A percentile compares a stretch with the other conserved stretches of the same genome.
Conservation (phyloP, 1,140 invertebrate genomes). For the Platyscapa corneri region DNA sequence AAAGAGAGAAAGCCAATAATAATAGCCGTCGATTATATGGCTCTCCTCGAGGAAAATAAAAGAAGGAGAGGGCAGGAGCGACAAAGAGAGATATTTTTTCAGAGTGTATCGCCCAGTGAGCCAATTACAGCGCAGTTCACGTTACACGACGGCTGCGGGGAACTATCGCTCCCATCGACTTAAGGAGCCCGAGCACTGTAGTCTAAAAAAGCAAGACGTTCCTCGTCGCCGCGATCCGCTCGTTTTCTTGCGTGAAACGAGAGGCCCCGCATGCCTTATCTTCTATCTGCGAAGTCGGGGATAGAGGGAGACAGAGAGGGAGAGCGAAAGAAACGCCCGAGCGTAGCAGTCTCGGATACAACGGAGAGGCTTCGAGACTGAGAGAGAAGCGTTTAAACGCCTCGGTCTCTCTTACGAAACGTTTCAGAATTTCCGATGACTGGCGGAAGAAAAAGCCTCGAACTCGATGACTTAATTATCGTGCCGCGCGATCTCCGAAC, state of each 20-base stretch:
- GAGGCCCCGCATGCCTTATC: slow-evolving; percentile 45
- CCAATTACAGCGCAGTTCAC: slow-evolving; percentile 48
- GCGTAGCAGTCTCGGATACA: background rate
- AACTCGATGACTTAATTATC: slow-evolving; percentile 43
- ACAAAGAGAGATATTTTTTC: slow-evolving; percentile 43
- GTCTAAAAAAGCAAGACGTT: slow-evolving; percentile 42
- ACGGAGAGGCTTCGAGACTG: background rate
- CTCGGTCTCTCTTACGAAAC: background rate
- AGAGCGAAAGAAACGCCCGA: background rate
- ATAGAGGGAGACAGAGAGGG: background rate
- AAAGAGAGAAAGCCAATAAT: slow-evolving; percentile 31
- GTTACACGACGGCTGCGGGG: slow-evolving; percentile 29
- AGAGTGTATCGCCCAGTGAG: slow-evolving; percentile 31
- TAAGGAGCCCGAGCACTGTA: slow-evolving; percentile 5
- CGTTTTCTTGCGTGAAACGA: slow-evolving; percentile 44
- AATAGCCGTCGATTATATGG: slow-evolving; percentile 33
- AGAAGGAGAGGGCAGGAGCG: background rate
- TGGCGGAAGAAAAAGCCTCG: slow-evolving; percentile 36
- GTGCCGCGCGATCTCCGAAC: slow-evolving; percentile 11
- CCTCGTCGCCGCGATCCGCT: slow-evolving; percentile 29
- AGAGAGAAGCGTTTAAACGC: slow-evolving; percentile 1
- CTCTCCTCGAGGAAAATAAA: background rate
- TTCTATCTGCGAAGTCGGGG: slow-evolving; percentile 20
- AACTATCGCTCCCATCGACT: slow-evolving; percentile 43
- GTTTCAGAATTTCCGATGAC: slow-evolving; percentile 43